Evolutionary conservation across 2,888 invertebrate species (phyloP).

Genomic region (Odontocolon sp.): DNA sequence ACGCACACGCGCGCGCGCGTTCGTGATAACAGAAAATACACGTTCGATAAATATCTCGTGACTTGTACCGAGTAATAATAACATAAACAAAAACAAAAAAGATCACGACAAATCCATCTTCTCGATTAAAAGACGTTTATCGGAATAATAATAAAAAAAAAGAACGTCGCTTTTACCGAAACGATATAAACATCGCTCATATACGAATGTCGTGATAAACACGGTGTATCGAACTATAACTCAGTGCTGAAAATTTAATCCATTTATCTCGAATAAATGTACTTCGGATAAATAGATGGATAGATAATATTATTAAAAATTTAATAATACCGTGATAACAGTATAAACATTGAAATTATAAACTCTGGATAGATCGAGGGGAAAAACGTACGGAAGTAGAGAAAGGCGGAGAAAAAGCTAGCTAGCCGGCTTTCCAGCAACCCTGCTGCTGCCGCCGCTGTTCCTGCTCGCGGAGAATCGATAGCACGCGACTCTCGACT

Average conservation of each 20-base stretch:
- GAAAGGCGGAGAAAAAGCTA: conserved; percentile 67
- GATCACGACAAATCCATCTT: background rate
- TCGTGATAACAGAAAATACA: conserved; percentile 13
- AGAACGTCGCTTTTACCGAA: background rate
- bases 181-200: background rate
- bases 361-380: background rate
- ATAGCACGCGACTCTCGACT: conserved; percentile 74
- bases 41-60: background rate
- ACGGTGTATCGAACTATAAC: background rate
- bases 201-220: background rate
- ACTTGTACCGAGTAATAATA: background rate
- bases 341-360: background rate
- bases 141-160: background rate
- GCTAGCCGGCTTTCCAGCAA: conserved; percentile 70
- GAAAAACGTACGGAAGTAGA: conserved; percentile 27
- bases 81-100: background rate
- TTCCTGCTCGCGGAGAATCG: conserved; percentile 69
- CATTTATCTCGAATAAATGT: background rate
- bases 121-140: background rate
- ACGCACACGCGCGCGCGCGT: conserved; percentile 1
- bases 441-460: conserved; percentile 64
- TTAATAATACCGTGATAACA: background rate
- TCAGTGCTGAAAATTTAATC: background rate
- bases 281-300: background rate
- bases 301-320: background rate